These are phyloP conservation scores for Phortica magna DNA, from an alignment of 2,888 invertebrate species.

Conservation along the genomic window DNA sequence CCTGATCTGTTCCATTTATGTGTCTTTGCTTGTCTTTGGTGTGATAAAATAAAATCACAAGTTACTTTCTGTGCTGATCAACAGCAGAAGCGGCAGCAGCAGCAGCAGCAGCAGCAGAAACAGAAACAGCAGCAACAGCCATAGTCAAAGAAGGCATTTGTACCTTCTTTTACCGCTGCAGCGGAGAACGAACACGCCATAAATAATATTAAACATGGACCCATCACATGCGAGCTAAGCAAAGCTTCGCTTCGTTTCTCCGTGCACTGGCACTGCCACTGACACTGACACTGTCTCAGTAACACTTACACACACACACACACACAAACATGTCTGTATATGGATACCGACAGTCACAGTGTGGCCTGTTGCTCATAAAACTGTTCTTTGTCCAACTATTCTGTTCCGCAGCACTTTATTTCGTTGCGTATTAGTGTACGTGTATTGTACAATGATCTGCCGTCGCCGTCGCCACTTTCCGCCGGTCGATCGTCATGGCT, in stretches of 20 bases:
- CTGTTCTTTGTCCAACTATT: slow-evolving; percentile 43
- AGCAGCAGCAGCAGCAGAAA: slow-evolving; percentile 6
- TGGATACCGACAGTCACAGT: slow-evolving; percentile 18
- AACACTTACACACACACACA: too few species aligned
- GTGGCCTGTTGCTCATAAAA: slow-evolving; percentile 63
- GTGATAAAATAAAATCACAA: slow-evolving; percentile 29
- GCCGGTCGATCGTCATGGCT: background rate
- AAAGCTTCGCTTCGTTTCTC: background rate
- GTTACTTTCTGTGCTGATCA: slow-evolving; percentile 20
- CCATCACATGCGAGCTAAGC: slow-evolving; percentile 50
- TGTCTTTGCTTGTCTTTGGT: slow-evolving; percentile 3
- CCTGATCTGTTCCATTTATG: slow-evolving; percentile 3
- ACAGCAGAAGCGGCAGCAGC: slow-evolving; percentile 12
- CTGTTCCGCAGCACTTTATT: slow-evolving; percentile 15
- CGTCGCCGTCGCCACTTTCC: background rate
- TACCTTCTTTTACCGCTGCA: slow-evolving; percentile 30
- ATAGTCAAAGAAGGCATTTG: background rate
- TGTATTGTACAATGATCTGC: too few species aligned
- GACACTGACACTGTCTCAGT: too few species aligned
- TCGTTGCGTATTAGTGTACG: background rate
- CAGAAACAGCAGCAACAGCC: slow-evolving; percentile 1
- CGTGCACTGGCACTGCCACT: background rate
- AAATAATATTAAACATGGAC: slow-evolving; percentile 70
- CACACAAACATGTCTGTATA: too few species aligned
- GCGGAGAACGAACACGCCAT: slow-evolving; percentile 49